Evolutionary conservation across 2,113 vertebrate genomes (phyloP), one percentile per base, ranked within the genome.

Genomic region (Chaetorhynchus papuensis): DNA sequence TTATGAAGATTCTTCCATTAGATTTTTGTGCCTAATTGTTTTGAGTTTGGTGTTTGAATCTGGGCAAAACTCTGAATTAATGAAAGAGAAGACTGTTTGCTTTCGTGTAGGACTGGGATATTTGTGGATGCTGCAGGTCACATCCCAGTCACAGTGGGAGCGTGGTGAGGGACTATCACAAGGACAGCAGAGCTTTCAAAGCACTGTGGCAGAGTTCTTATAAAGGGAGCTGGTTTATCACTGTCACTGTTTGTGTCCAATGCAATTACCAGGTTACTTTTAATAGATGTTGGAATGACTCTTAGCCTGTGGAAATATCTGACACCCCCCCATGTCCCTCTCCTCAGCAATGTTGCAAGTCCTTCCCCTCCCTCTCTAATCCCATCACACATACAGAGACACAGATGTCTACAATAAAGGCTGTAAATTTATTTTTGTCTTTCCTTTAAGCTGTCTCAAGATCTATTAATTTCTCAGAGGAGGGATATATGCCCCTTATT

Each of bases 361-460:
- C 47, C n/a, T 91, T 91, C 49, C 59, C 12, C n/a, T 84, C n/a
- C 28, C 16, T 85, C 10, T 8, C 31, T 64, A 50, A 53, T 87
- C 17, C 11, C 3, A 16, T 39, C 49, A 66, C 7, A 21, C 10
- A 7, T 41, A 61, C 13, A 59, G 42, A 59, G 15, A 44, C 50
- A 74, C n/a, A 70, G 27, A 79, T 54, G 22, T 61, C 68, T 19
- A 9, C 47, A 68, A 23, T 66, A 57, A 87, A 87, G 20, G 30
- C 50, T 86, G 33, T 87, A 69, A 33, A 8, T 45, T 65, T 69
- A 78, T 79, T 27, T 84, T 86, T 81, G 22, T 60, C 42, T 65
- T 93, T 78, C 35, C 45, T 82, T 81, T 79, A 80, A 90, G 21
- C 27, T 94, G 59, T 66, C 42, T 91, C 23, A 81, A 59, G 42